phyloP scores from a whole-genome alignment of 2,888 invertebrate genomes.

The Scelioninae gen. 1 region DNA sequence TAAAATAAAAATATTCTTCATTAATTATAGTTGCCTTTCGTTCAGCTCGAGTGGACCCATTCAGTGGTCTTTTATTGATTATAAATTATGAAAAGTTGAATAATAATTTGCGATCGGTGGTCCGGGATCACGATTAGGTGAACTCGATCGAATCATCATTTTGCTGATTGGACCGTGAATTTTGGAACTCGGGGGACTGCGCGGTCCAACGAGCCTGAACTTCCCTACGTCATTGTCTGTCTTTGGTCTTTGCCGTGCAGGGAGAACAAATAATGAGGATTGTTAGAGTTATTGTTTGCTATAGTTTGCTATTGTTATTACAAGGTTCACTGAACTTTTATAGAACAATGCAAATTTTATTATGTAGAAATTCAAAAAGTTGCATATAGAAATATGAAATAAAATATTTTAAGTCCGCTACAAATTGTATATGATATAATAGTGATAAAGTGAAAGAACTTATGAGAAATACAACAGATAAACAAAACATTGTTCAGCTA shows the following conservation, averaged over 20 bases:
- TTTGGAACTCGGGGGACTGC: conserved; percentile 60
- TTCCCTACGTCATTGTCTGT: conserved; percentile 31
- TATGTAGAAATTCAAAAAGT: too few relatives aligned
- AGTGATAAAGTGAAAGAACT: too few relatives aligned
- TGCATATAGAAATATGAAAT: too few relatives aligned
- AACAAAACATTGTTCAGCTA: too few relatives aligned
- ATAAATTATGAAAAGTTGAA: conserved; percentile 60
- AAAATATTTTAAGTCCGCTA: too few relatives aligned
- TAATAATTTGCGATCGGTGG: conserved; percentile 39
- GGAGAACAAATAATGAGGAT: conserved; percentile 44
- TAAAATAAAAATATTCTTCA: too few relatives aligned
- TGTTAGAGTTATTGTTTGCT: conserved; percentile 44
- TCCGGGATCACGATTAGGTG: conserved; percentile 26
- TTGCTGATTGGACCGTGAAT: conserved; percentile 70
- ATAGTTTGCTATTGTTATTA: conserved; percentile 24
- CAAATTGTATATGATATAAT: too few relatives aligned
- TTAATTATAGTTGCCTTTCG: conserved; percentile 52
- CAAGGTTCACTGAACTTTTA: conserved; percentile 13
- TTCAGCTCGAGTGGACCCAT: conserved; percentile 26
- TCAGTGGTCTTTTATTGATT: conserved; percentile 51
- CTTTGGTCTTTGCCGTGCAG: conserved; percentile 20
- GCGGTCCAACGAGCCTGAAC: conserved; percentile 53
- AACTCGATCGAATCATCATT: conserved; percentile 61
- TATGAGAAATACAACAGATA: too few relatives aligned
- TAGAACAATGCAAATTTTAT: conserved; percentile 5